A percentile compares a stretch with the other conserved stretches of the same genome.
These are phyloP conservation scores for Drosophila ironensis DNA, from an alignment of 1,140 invertebrate species.

Conservation along the genomic window DNA sequence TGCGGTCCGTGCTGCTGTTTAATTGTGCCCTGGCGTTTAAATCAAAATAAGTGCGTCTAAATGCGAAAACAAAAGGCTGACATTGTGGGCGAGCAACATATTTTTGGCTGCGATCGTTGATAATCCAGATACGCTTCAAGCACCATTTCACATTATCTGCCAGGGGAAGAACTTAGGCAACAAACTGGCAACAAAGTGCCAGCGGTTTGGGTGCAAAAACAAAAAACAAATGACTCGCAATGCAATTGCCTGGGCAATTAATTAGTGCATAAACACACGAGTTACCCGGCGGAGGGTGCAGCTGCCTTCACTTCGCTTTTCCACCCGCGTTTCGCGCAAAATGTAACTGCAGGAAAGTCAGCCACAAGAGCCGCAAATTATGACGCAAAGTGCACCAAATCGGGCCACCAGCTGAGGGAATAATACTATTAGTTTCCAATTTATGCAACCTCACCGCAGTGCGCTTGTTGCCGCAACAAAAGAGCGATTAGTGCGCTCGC, in stretches of 20 bases:
- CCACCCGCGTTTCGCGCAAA: conserved; percentile 41
- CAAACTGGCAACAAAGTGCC: conserved; percentile 46
- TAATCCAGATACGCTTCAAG: neutral
- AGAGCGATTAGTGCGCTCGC: conserved; percentile 15
- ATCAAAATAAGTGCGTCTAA: conserved; percentile 71
- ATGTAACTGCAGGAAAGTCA: conserved; percentile 43
- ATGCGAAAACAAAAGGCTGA: conserved; percentile 61
- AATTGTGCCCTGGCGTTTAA: conserved; percentile 52
- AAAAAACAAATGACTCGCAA: conserved; percentile 24
- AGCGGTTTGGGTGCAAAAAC: no score
- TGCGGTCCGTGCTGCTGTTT: conserved; percentile 27
- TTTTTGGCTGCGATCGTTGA: neutral
- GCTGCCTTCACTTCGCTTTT: conserved; percentile 66
- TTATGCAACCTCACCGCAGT: conserved; percentile 43
- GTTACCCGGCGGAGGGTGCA: conserved; percentile 56
- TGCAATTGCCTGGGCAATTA: conserved; percentile 64
- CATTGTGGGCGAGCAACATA: conserved; percentile 32
- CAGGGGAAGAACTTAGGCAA: conserved; percentile 68
- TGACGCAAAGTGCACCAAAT: conserved; percentile 61
- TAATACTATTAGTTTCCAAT: conserved; percentile 54
- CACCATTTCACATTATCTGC: conserved; percentile 14
- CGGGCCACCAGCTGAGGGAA: conserved; percentile 27
- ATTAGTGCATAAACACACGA: conserved; percentile 81
- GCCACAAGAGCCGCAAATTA: conserved; percentile 47
- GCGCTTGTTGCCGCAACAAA: conserved; percentile 39